These are phyloP conservation scores for Pelvicachromis taeniatus DNA, from an alignment of 2,113 vertebrate genomes.

Conservation along the genomic window DNA sequence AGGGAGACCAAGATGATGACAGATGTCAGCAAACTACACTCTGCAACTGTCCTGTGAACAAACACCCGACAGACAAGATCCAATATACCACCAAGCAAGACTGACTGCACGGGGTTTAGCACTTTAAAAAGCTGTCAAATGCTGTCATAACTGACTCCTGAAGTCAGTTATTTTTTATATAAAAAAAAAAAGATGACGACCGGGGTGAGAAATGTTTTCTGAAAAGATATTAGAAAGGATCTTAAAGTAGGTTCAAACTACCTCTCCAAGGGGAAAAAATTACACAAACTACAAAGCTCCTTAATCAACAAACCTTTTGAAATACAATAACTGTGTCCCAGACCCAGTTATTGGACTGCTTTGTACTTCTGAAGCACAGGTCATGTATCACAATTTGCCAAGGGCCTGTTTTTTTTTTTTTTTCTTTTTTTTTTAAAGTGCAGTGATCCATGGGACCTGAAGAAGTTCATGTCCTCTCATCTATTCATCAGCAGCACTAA, in stretches of 20 bases:
- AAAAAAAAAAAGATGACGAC: background rate
- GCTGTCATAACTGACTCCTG: background rate
- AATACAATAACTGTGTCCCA: background rate
- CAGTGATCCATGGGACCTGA: constrained; percentile 45
- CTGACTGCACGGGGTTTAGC: constrained; percentile 27
- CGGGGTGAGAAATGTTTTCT: background rate
- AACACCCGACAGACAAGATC: constrained; percentile 52
- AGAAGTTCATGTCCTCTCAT: background rate
- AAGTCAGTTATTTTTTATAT: background rate
- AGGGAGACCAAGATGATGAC: constrained; percentile 62
- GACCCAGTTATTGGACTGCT: background rate
- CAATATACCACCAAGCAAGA: constrained; percentile 33
- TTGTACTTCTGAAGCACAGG: background rate
- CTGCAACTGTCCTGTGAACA: constrained; percentile 35
- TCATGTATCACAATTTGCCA: constrained; percentile 31
- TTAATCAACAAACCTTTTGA: background rate
- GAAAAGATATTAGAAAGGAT: background rate
- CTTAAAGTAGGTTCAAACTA: background rate
- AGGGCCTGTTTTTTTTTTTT: background rate
- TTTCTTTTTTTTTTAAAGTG: background rate
- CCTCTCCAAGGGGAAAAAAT: background rate
- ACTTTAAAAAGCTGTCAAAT: constrained; percentile 26
- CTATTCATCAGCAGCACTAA: constrained; percentile 28
- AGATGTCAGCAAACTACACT: constrained; percentile 35
- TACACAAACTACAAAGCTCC: background rate